Evolutionary conservation across 2,888 invertebrate genomes (phyloP).

Genomic region (Kryphioiulus occultus): DNA sequence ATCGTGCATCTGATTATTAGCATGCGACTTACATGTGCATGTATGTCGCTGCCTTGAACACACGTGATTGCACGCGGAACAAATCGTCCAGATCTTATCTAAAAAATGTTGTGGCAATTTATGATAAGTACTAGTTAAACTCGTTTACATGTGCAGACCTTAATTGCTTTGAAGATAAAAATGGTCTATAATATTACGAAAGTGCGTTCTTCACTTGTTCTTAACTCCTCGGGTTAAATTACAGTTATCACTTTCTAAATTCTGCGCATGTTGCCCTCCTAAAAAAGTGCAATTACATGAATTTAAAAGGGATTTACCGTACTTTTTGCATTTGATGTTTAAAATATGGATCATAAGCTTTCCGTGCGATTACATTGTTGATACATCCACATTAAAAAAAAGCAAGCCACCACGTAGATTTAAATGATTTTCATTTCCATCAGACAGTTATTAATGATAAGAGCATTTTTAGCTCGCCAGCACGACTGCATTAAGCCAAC

Average conservation of each 20-base stretch:
- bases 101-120: not conserved
- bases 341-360: not conserved
- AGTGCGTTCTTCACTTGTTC: not conserved
- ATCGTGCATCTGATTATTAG: not conserved
- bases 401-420: not conserved
- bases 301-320: not conserved
- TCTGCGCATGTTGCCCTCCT: not conserved
- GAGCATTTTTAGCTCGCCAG: not conserved
- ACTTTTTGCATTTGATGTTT: not conserved
- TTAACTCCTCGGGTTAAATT: not conserved
- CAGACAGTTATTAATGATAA: conserved; percentile 17
- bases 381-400: not conserved
- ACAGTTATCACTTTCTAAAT: conserved; percentile 23
- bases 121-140: not conserved
- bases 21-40: no score
- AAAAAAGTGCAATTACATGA: not conserved
- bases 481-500: not conserved
- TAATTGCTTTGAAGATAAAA: not conserved
- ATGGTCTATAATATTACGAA: not conserved
- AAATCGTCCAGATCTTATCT: not conserved
- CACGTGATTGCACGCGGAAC: not conserved
- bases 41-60: not conserved
- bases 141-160: conserved; percentile 1
- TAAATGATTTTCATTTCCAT: not conserved
- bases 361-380: not conserved